Conservation (phyloP, 2,113 vertebrate species). For the Bagarius yarrelli region DNA sequence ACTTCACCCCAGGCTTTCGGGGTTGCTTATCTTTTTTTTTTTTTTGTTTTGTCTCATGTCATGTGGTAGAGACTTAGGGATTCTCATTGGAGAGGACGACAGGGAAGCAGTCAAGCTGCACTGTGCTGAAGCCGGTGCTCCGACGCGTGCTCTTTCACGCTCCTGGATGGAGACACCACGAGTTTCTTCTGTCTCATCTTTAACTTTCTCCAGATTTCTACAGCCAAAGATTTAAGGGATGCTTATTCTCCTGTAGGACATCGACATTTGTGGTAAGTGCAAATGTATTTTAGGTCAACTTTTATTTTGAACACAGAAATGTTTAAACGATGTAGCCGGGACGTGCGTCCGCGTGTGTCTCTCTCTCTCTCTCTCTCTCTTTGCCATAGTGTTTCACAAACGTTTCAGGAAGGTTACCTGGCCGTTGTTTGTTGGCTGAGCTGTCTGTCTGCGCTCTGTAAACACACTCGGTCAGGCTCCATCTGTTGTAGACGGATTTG, state of each 20-base stretch:
- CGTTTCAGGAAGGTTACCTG: neutral
- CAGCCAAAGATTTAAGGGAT: conserved; percentile 31
- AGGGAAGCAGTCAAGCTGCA: conserved; percentile 46
- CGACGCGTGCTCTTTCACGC: conserved; percentile 40
- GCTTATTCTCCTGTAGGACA: conserved; percentile 28
- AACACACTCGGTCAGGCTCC: conserved; percentile 42
- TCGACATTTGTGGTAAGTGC: conserved; percentile 42
- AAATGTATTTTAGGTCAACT: conserved; percentile 10
- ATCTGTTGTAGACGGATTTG: conserved; percentile 46
- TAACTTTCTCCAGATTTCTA: conserved; percentile 37
- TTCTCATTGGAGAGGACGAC: conserved; percentile 46
- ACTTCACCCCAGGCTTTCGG: neutral
- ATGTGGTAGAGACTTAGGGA: conserved; percentile 37
- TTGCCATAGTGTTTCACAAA: neutral
- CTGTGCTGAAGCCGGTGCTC: conserved; percentile 49
- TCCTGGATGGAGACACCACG: conserved; percentile 44
- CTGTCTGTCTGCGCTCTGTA: conserved; percentile 39
- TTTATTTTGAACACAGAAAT: conserved; percentile 2
- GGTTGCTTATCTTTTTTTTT: conserved; percentile 13
- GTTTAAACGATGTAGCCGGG: neutral
- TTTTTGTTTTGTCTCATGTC: conserved; percentile 35
- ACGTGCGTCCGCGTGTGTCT: too few species aligned
- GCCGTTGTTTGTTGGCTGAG: conserved; percentile 9
- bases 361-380: neutral
- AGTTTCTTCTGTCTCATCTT: conserved; percentile 11